Conservation (phyloP, 2,113 vertebrate species). For the Lutjanus erythropterus region DNA sequence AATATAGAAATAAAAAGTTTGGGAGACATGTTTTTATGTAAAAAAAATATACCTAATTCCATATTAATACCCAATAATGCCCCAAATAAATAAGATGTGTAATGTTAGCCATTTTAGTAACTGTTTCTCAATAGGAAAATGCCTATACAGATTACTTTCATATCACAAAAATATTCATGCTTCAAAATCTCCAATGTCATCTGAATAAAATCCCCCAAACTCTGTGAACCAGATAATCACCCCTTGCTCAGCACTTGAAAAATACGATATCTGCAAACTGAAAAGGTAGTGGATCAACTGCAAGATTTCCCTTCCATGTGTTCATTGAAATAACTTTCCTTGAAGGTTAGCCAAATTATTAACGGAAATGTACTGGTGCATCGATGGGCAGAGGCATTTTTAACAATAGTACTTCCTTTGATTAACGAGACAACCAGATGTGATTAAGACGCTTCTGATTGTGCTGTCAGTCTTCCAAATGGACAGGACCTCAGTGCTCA, state of each 20-base stretch:
- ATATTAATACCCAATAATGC: not conserved
- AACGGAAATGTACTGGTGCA: constrained; percentile 69
- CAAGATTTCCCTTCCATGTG: constrained; percentile 17
- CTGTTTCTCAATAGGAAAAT: not conserved
- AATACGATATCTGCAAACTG: constrained; percentile 2
- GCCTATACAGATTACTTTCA: not conserved
- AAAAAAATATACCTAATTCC: not conserved
- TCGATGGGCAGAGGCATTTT: constrained; percentile 75
- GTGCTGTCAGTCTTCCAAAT: constrained; percentile 86
- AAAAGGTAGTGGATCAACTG: constrained; percentile 1
- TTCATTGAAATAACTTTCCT: constrained; percentile 63
- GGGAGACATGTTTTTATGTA: no score
- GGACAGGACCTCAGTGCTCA: constrained; percentile 74
- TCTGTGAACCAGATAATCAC: not conserved
- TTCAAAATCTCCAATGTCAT: constrained; percentile 34
- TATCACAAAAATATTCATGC: not conserved
- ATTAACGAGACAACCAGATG: constrained; percentile 79
- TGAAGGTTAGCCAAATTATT: constrained; percentile 85
- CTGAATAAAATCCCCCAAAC: constrained; percentile 37
- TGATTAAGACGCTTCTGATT: constrained; percentile 84
- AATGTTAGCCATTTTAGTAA: not conserved
- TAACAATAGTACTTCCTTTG: constrained; percentile 78
- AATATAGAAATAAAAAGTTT: no score
- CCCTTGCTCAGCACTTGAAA: not conserved
- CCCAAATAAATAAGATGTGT: not conserved